Percentiles rank a stretch among this genome's conserved stretches.
Evolutionary conservation across 1,140 invertebrate genomes (phyloP).

Genomic region (Ctenoplectra terminalis): DNA sequence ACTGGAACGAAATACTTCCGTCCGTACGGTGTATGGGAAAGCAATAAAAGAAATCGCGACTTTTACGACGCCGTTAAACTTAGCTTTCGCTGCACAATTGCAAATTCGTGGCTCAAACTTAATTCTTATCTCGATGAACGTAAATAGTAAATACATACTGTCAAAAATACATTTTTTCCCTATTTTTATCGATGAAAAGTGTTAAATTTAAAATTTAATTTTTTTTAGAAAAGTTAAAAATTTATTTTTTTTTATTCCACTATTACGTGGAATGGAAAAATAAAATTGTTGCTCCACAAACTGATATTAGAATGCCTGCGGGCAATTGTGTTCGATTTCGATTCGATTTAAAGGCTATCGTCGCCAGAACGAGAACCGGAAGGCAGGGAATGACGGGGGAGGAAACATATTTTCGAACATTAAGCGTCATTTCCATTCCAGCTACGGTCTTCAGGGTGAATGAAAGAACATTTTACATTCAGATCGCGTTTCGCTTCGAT

Average conservation of each 20-base stretch:
- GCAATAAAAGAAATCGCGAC: background rate
- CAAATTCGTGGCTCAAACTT: background rate
- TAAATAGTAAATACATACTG: background rate
- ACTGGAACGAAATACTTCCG: no score
- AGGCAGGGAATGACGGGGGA: constrained; percentile 10
- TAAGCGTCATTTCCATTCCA: constrained; percentile 56
- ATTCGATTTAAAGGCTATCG: constrained; percentile 10
- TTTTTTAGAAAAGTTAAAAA: no score
- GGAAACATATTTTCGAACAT: constrained; percentile 56
- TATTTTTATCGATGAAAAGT: constrained; percentile 1
- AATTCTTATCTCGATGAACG: background rate
- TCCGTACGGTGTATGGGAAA: background rate
- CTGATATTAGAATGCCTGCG: background rate
- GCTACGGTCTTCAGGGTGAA: constrained; percentile 37
- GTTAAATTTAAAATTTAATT: no score
- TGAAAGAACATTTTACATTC: constrained; percentile 21
- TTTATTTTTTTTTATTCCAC: no score
- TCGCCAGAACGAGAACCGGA: constrained; percentile 25
- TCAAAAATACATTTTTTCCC: no score
- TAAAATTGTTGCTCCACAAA: background rate
- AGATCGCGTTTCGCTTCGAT: constrained; percentile 49
- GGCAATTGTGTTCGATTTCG: background rate
- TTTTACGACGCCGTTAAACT: background rate
- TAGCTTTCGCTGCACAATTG: background rate
- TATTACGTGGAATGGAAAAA: no score